Percentiles rank a stretch among this genome's conserved stretches.
phyloP scores from a whole-genome alignment of 2,113 vertebrate species.

The Rhinopithecus roxellana region DNA sequence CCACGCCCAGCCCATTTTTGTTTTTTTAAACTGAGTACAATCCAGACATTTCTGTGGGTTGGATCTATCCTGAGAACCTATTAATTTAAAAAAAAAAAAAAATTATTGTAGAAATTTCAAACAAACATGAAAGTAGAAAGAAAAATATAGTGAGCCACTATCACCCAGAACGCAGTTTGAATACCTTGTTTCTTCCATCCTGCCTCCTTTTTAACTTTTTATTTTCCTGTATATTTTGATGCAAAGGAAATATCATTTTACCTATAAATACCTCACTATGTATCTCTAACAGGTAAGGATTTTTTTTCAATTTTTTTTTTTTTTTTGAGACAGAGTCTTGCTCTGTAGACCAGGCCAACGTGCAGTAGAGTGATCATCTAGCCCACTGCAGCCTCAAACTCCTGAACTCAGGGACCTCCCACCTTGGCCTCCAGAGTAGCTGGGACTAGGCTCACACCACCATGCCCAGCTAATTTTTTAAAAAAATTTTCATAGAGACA shows the following conservation, averaged over 20 bases:
- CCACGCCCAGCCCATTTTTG: no score
- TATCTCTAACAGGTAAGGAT: not conserved
- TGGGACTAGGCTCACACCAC: no score
- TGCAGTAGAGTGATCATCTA: no score
- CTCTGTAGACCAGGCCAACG: no score
- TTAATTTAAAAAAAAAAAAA: not conserved
- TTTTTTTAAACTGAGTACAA: not conserved
- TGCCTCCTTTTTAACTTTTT: not conserved
- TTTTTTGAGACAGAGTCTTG: no score
- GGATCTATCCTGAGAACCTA: not conserved
- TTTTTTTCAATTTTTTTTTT: no score
- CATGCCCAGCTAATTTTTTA: no score
- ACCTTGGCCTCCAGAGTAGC: no score
- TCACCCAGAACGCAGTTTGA: not conserved
- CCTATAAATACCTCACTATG: not conserved
- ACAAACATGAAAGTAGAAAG: not conserved
- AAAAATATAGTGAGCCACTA: not conserved
- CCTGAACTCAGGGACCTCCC: no score
- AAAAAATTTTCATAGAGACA: no score
- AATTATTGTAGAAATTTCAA: constrained; percentile 22
- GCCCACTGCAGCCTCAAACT: no score
- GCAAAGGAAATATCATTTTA: not conserved
- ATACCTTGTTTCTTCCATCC: not conserved
- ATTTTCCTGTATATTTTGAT: constrained; percentile 41
- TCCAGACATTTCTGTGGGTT: not conserved